phyloP scores from a whole-genome alignment of 2,888 invertebrate species.

The Drosophila robusta region DNA sequence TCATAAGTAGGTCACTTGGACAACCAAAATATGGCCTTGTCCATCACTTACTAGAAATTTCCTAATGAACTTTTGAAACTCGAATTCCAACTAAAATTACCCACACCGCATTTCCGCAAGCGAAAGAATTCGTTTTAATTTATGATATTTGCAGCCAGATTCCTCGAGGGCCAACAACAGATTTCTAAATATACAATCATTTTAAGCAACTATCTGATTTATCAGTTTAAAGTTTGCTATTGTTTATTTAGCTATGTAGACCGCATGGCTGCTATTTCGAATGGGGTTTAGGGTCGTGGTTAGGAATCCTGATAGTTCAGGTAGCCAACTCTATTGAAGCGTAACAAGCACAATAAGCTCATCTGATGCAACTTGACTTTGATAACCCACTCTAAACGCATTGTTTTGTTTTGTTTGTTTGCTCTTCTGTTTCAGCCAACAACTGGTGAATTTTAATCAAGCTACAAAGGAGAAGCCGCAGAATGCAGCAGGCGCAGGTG shows the following conservation, averaged over 20 bases:
- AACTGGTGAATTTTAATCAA: slow-evolving; percentile 67
- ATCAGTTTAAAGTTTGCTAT: neutral
- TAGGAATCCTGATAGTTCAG: slow-evolving; percentile 4
- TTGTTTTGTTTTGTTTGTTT: slow-evolving; percentile 14
- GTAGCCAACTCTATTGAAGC: slow-evolving; percentile 8
- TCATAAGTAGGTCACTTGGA: too few species aligned
- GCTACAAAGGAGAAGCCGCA: slow-evolving; percentile 35
- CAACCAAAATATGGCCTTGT: too few species aligned
- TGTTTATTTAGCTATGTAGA: slow-evolving; percentile 8
- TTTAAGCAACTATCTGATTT: too few species aligned
- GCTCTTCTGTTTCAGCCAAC: slow-evolving; percentile 37
- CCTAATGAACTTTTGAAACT: too few species aligned
- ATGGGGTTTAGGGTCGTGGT: slow-evolving; percentile 1
- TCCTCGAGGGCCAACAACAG: too few species aligned
- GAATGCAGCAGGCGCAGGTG: slow-evolving; percentile 56
- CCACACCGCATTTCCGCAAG: too few species aligned
- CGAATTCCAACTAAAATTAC: too few species aligned
- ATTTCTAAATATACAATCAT: too few species aligned
- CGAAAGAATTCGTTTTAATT: too few species aligned
- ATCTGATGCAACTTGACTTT: slow-evolving; percentile 13
- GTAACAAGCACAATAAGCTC: too few species aligned
- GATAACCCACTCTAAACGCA: slow-evolving; percentile 29
- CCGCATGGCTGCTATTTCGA: neutral
- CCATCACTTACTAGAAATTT: too few species aligned
- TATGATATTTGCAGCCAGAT: too few species aligned